phyloP scores from a whole-genome alignment of 2,113 vertebrate species.

The Oryzias woworae region DNA sequence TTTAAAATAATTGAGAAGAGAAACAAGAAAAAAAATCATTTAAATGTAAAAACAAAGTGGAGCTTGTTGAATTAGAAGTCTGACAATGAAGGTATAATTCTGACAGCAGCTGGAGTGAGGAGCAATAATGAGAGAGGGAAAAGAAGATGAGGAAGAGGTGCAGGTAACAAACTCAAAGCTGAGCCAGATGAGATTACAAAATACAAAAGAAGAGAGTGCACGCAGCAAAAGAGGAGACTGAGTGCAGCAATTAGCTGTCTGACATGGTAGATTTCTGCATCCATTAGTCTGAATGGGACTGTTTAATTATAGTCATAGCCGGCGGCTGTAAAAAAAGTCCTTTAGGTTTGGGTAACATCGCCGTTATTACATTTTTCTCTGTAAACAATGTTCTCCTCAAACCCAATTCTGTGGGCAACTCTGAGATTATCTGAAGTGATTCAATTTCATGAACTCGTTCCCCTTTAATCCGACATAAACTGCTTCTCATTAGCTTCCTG shows the following conservation, averaged over 20 bases:
- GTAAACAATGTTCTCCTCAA: slow-evolving; percentile 11
- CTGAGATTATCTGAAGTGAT: background rate
- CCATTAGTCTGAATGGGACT: slow-evolving; percentile 53
- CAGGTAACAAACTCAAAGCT: slow-evolving; percentile 27
- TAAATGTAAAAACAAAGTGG: too few relatives aligned
- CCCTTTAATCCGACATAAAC: background rate
- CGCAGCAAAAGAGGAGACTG: slow-evolving; percentile 26
- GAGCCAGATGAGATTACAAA: slow-evolving; percentile 46
- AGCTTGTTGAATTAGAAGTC: too few relatives aligned
- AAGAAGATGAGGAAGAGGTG: slow-evolving; percentile 18
- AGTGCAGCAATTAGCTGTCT: slow-evolving; percentile 52
- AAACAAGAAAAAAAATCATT: too few relatives aligned
- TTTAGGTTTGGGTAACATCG: slow-evolving; percentile 9
- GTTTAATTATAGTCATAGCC: slow-evolving; percentile 53
- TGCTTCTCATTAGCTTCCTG: slow-evolving; percentile 3
- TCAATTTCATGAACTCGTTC: background rate
- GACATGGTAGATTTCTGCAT: slow-evolving; percentile 46
- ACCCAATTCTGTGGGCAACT: background rate
- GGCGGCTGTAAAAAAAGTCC: slow-evolving; percentile 42
- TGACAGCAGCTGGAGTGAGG: background rate
- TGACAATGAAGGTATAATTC: too few relatives aligned
- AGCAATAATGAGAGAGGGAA: slow-evolving; percentile 40
- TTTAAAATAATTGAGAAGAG: too few relatives aligned
- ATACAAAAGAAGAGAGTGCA: slow-evolving; percentile 34
- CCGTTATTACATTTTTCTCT: slow-evolving; percentile 5